Evolutionary conservation across 2,113 vertebrate species (phyloP).

Genomic region (Perca schrenkii): DNA sequence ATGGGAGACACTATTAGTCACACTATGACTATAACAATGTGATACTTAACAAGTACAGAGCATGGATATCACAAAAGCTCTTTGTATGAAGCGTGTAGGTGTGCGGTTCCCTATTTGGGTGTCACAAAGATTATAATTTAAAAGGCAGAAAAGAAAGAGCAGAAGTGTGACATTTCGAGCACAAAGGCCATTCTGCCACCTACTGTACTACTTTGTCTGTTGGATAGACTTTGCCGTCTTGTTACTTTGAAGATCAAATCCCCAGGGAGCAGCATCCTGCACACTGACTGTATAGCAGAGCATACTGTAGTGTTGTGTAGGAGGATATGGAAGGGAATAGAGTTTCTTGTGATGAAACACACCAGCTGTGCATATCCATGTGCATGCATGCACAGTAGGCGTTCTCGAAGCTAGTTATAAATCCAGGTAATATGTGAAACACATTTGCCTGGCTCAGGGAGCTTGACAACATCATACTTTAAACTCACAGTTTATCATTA

Average conservation of each 20-base stretch:
- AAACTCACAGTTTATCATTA: neutral
- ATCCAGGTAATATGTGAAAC: neutral
- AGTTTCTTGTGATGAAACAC: conserved; percentile 11
- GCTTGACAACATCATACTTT: neutral
- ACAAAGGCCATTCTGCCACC: conserved; percentile 60
- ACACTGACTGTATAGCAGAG: conserved; percentile 14
- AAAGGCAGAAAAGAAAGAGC: conserved; percentile 49
- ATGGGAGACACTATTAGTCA: neutral
- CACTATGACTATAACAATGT: conserved; percentile 17
- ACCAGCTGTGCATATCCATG: conserved; percentile 16
- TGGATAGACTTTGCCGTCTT: conserved; percentile 31
- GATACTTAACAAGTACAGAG: conserved; percentile 16
- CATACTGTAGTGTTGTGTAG: conserved; percentile 2
- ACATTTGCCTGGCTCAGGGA: neutral
- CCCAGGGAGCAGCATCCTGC: conserved; percentile 36
- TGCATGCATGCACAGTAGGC: neutral
- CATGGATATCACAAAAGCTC: conserved; percentile 24
- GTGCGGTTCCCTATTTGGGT: conserved; percentile 29
- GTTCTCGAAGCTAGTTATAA: neutral
- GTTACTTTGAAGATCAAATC: conserved; percentile 51
- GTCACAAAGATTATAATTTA: conserved; percentile 53
- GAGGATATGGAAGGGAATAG: conserved; percentile 11
- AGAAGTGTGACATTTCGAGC: conserved; percentile 60
- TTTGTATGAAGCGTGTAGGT: conserved; percentile 46
- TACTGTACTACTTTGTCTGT: conserved; percentile 33